Base-by-base conservation (phyloP, 2,888 invertebrate genomes). In the Parnassius mnemosyne region DNA sequence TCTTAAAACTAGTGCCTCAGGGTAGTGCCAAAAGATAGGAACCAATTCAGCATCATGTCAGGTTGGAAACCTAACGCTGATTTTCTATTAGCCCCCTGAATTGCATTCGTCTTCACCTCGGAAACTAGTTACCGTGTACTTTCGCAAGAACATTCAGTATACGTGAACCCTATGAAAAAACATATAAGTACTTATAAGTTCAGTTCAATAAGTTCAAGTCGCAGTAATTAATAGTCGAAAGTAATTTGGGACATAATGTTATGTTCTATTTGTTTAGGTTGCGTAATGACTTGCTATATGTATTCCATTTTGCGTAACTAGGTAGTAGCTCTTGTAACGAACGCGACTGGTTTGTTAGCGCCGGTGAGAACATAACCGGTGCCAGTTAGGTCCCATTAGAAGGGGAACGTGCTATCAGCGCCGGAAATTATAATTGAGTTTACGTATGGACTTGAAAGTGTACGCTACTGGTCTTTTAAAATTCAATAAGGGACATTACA, bases 221-320 rank as follows among this genome's bases (percentile, higher is more conserved):
- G 13, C 47, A n/a, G 47, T n/a, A n/a, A n/a, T n/a, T n/a, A n/a
- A n/a, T 13, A 47, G 3, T 43, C 10, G 9, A 43, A 47, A 47
- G n/a, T 47, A 47, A 47, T 47, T 13, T 12, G 13, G 47, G 47
- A 9, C 47, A n/a, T n/a, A 47, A 47, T 10, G 50, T 16, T 25
- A 51, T 25, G 51, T 51, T 51, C 51, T 51, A 51, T 51, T 51
- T 25, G 25, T 50, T 13, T 5, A 25, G 20, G 25, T 51, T 51
- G 51, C 34, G 34, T 7, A 34, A 34, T 7, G 7, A 34, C 34
- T 34, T 3, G 34, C 1, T 34, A n/a, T n/a, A n/a, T n/a, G n/a
- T n/a, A 34, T 34, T 34, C 34, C 34, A 34, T 34, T 34, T 34
- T 34, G 34, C 51, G 51, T 11, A 51, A 51, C 25, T 25, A 13